phyloP scores from a whole-genome alignment of 2,797 vertebrate species.

The Eptatretus atami region DNA sequence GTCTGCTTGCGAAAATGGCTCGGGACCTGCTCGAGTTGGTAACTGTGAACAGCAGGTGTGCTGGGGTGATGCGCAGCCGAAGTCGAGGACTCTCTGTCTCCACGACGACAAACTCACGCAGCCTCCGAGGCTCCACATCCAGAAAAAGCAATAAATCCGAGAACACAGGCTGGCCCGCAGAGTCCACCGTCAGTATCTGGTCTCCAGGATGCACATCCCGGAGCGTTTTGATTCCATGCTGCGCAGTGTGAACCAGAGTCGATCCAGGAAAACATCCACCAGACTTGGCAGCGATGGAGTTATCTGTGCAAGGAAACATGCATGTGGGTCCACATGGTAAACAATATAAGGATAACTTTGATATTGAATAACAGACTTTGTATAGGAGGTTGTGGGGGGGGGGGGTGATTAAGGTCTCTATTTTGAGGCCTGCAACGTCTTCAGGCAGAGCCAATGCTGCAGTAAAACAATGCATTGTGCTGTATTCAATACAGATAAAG shows the following conservation, averaged over 20 bases:
- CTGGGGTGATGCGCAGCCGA: slow-evolving; percentile 34
- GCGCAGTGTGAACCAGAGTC: slow-evolving; percentile 31
- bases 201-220: slow-evolving; percentile 36
- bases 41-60: slow-evolving; percentile 46
- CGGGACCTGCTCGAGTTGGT: slow-evolving; percentile 12
- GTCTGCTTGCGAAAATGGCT: slow-evolving; percentile 34
- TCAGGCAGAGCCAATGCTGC: too few species aligned
- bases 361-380: too few species aligned
- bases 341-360: too few species aligned
- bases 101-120: slow-evolving; percentile 34
- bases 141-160: slow-evolving; percentile 52
- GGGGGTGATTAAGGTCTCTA: too few species aligned
- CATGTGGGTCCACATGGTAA: too few species aligned
- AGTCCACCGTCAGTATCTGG: slow-evolving; percentile 33
- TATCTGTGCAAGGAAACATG: slow-evolving; percentile 22
- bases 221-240: slow-evolving; percentile 28
- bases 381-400: too few species aligned
- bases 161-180: slow-evolving; percentile 25
- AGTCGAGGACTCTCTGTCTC: slow-evolving; percentile 30
- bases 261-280: slow-evolving; percentile 83
- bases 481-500: too few species aligned
- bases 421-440: too few species aligned
- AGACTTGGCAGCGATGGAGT: slow-evolving; percentile 52
- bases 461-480: too few species aligned
- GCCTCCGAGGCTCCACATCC: slow-evolving; percentile 25